Evolutionary conservation across 2,888 invertebrate species (phyloP).

Genomic region (Trissonchulus sp.): DNA sequence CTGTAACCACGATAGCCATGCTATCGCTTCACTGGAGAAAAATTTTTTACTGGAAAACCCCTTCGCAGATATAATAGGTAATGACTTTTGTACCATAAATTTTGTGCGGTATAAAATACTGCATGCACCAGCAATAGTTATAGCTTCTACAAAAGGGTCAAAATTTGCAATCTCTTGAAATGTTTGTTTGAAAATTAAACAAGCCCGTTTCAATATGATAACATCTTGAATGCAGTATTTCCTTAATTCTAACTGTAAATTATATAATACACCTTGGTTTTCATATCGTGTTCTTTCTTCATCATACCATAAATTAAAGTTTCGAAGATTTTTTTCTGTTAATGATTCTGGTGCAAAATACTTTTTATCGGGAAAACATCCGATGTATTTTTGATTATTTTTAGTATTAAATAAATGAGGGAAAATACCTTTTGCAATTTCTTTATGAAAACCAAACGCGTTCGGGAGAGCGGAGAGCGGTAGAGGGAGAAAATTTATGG

Average conservation of each 20-base stretch:
- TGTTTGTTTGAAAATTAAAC: neutral
- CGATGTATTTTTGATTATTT: neutral
- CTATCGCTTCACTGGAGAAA: neutral
- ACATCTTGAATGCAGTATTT: slow-evolving; percentile 21
- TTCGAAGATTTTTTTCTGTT: neutral
- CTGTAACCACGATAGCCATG: neutral
- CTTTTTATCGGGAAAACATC: neutral
- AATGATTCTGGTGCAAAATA: slow-evolving; percentile 11
- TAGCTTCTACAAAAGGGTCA: neutral
- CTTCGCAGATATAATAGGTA: neutral
- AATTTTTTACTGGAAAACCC: neutral
- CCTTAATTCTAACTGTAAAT: neutral
- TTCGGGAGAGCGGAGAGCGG: slow-evolving; percentile 2
- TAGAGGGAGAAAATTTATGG: slow-evolving; percentile 12
- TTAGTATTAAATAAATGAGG: slow-evolving; percentile 18
- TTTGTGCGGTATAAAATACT: neutral
- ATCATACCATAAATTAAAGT: slow-evolving; percentile 9
- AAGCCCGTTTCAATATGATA: neutral
- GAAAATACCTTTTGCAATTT: neutral
- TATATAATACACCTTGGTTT: neutral
- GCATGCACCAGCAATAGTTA: slow-evolving; percentile 2
- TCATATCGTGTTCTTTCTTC: neutral
- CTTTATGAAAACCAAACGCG: neutral
- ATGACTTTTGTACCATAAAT: neutral
- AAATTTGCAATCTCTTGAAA: neutral